Base-by-base conservation (phyloP, 2,888 invertebrate genomes). In the Lydus trimaculatus region DNA sequence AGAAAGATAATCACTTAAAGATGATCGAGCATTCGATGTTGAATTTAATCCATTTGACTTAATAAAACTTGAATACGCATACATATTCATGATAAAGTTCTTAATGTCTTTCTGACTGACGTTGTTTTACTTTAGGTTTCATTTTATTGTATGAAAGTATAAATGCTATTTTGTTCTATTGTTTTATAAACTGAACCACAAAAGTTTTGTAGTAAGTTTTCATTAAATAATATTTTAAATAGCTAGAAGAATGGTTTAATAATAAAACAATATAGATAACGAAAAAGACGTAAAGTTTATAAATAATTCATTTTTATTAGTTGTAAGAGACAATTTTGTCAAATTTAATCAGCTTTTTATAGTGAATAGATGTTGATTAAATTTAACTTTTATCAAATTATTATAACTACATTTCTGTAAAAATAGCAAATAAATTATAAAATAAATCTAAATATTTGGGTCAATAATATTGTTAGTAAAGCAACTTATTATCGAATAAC, bases 101-200 rank as follows among this genome's bases (percentile, higher is more conserved):
- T 13, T 69, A 69, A 66, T 69, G 64, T 71, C 63, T 67, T 67
- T 68, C 68, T 71, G 62, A 63, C 68, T 71, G 62, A 63, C 66
- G 58, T 64, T 66, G 60, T 66, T 60, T 66, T 61, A 61, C 17
- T 39, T 43, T 31, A 58, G 52, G 58, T 68, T 72, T 67, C 70
- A 72, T 70, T 72, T 70, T 70, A 72, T 72, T 72, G 72, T 70
- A 62, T 63, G 67, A 72, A 68, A 67, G 65, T 62, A 64, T 71
- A 66, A 66, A 64, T 66, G 63, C 59, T 64, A 64, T 71, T 71
- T 71, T 69, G 71, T 71, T 71, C 71, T 66, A 66, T 68, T 67
- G 67, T 68, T 63, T 64, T 67, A 64, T 58, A 65, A 39, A n/a
- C n/a, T 62, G 64, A 61, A 65, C 65, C 71, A 64, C 63, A 68